Conservation (phyloP, 2,888 invertebrate genomes). For the Bembecia ichneumoniformis region DNA sequence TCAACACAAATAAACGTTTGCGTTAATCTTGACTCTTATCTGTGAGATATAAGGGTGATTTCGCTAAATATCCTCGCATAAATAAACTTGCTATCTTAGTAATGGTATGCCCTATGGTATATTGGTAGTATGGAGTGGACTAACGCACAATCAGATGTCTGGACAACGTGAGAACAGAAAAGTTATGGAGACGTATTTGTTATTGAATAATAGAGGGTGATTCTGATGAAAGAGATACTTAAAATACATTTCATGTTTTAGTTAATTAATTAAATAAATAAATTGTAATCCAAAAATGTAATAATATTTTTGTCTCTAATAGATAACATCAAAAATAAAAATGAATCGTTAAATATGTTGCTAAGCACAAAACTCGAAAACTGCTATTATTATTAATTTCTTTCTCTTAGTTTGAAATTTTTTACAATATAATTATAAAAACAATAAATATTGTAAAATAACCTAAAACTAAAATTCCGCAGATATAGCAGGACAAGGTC, state of each 20-base stretch:
- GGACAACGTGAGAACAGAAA: slow-evolving; percentile 33
- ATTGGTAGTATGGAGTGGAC: slow-evolving; percentile 34
- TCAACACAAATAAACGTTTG: background rate
- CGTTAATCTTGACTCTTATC: background rate
- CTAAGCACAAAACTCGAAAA: background rate
- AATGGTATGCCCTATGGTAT: slow-evolving; percentile 12
- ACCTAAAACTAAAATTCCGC: too few species aligned
- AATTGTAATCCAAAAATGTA: too few species aligned
- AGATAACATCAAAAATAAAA: background rate
- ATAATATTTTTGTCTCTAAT: too few species aligned
- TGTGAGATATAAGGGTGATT: background rate
- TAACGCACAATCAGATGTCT: slow-evolving; percentile 47
- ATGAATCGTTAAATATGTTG: too few species aligned
- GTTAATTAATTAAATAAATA: too few species aligned
- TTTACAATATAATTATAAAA: too few species aligned
- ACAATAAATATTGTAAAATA: too few species aligned
- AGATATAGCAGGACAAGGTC: too few species aligned
- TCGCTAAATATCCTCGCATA: background rate
- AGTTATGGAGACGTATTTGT: slow-evolving; percentile 13
- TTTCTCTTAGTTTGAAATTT: too few species aligned
- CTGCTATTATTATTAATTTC: too few species aligned
- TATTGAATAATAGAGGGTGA: background rate
- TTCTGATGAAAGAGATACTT: too few species aligned
- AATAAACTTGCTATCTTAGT: slow-evolving; percentile 7
- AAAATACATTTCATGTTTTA: too few species aligned